Evolutionary conservation across 2,113 vertebrate genomes (phyloP), one percentile per base, ranked within the genome.

Genomic region (Lycaon pictus): DNA sequence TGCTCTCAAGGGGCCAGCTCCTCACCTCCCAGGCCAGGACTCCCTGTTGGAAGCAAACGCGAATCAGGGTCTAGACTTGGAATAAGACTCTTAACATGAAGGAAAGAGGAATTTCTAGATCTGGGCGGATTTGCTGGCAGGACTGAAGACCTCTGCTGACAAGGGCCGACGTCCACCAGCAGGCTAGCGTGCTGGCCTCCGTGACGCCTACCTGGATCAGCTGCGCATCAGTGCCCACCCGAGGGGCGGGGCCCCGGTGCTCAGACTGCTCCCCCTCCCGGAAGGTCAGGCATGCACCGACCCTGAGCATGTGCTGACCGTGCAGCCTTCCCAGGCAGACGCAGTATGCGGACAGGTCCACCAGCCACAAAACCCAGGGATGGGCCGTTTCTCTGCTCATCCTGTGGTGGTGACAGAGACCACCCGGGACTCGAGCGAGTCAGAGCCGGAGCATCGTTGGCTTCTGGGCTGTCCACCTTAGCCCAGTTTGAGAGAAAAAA

Each of bases 71-170:
- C 43, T n/a, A 84, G 81, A 95, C 95, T 55, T 82, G n/a, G 48
- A 79, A 74, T 23, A 88, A 56, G 87, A 72, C 17, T 72, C 69
- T 79, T 89, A 74, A 35, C 25, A 12, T n/a, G 65, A 63, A 83
- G n/a, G 43, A 81, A 90, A 77, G 58, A 25, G 23, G 69, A 23
- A 90, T 72, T 87, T 96, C 23, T 81, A 69, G 43, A 93, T 43
- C 7, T 62, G 51, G 48, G 32, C 43, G 72, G 86, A 27, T 13
- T 17, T 55, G 37, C 4, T 67, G 17, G 71, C 25, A 43, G 88
- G 58, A 48, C 5, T 35, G 29, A 62, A 90, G 76, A 60, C 17
- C 22, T 6, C 29, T 25, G 65, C 43, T 81, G 43, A 37, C 7
- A 48, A 69, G 55, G 55, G 55, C 27, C 81, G 43, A 56, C 3